Conservation (phyloP, 2,113 vertebrate species). For the Budorcas taxicolor region DNA sequence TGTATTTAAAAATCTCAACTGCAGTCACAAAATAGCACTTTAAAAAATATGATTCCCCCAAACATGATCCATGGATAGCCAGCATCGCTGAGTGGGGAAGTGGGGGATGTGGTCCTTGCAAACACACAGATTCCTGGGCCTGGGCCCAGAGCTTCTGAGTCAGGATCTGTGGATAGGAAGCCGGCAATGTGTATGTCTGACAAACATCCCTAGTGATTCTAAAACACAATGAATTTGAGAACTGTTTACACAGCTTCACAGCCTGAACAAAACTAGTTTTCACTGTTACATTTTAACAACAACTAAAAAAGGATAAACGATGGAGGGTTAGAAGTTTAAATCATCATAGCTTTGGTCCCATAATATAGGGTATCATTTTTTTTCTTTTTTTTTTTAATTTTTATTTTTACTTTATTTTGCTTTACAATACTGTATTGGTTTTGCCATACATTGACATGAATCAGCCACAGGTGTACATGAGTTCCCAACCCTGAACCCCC, state of each 20-base stretch:
- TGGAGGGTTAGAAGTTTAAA: neutral
- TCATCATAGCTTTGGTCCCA: neutral
- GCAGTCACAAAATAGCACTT: neutral
- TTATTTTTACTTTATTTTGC: too few relatives aligned
- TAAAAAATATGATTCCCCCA: neutral
- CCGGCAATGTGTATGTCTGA: neutral
- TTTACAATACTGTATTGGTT: too few relatives aligned
- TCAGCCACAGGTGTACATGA: too few relatives aligned
- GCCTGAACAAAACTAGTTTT: neutral
- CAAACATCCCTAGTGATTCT: neutral
- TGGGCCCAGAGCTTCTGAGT: neutral
- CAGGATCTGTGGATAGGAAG: neutral
- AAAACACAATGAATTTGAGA: neutral
- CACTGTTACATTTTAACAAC: neutral
- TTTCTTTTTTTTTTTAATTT: too few relatives aligned
- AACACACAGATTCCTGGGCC: neutral
- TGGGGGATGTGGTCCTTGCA: rapidly evolving
- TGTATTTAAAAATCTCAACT: neutral
- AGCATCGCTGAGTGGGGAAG: neutral
- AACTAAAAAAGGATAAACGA: neutral
- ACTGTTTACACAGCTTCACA: neutral
- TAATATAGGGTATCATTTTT: neutral
- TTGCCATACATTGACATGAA: too few relatives aligned
- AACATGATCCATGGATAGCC: neutral
- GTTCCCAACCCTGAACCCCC: too few relatives aligned